Percentiles rank a stretch among this genome's conserved stretches.
Evolutionary conservation across 2,113 vertebrate species (phyloP).

Genomic region (Syrrhaptes paradoxus): DNA sequence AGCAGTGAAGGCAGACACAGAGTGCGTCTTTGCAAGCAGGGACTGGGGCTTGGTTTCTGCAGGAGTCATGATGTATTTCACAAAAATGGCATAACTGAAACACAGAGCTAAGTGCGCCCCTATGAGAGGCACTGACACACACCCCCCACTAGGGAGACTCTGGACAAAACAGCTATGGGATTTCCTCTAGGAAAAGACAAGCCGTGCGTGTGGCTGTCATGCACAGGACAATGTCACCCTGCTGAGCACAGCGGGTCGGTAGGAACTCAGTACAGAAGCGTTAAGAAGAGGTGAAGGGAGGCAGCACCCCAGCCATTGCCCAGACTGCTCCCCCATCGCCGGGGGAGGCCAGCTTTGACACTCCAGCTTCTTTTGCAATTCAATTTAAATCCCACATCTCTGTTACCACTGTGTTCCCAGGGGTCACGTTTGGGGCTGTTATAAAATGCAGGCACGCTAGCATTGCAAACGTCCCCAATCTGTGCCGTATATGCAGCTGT

Average conservation of each 20-base stretch:
- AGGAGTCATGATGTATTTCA: neutral
- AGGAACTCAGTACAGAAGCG: neutral
- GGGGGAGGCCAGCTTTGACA: neutral
- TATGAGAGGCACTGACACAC: neutral
- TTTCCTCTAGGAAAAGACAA: neutral
- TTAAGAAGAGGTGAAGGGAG: neutral
- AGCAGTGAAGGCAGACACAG: rapidly evolving
- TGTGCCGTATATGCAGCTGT: conserved; percentile 30
- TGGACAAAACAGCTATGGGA: neutral
- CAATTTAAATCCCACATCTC: neutral
- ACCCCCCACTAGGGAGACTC: neutral
- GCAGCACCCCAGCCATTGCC: neutral
- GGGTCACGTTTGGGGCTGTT: neutral
- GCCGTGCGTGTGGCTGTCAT: neutral
- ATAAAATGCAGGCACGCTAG: neutral
- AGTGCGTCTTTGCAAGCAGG: neutral
- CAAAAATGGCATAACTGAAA: neutral
- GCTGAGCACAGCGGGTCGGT: neutral
- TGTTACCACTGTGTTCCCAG: neutral
- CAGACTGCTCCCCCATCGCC: neutral
- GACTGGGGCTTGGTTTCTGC: neutral
- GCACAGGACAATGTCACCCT: neutral
- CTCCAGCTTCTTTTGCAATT: neutral
- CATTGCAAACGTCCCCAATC: neutral
- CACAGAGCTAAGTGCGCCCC: rapidly evolving